phyloP scores from a whole-genome alignment of 1,140 invertebrate species.

The Euura lappo region DNA sequence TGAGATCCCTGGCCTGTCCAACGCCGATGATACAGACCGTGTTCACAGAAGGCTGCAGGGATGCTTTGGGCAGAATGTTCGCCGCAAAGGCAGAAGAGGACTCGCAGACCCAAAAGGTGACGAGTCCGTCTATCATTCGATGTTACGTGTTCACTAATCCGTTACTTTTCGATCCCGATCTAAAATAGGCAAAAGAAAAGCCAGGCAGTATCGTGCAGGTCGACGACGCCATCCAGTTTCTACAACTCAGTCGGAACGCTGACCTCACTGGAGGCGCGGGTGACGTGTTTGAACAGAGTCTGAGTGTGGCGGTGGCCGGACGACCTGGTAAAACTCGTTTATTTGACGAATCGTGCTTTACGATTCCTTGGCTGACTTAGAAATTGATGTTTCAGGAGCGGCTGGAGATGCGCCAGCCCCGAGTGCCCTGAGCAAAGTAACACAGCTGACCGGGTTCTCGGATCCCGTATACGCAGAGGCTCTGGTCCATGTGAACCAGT shows the following conservation, averaged over 20 bases:
- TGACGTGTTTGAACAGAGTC: constrained; percentile 94
- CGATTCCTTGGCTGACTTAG: constrained; percentile 9
- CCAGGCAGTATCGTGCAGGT: constrained; percentile 77
- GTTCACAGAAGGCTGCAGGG: constrained; percentile 79
- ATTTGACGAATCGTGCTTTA: background rate
- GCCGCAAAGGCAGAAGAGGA: constrained; percentile 82
- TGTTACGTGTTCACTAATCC: constrained; percentile 10
- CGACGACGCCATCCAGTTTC: constrained; percentile 87
- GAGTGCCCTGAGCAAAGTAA: constrained; percentile 85
- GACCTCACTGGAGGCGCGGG: constrained; percentile 77
- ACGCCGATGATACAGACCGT: constrained; percentile 75
- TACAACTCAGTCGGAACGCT: constrained; percentile 79
- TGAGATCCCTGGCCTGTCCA: constrained; percentile 79
- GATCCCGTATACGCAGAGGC: constrained; percentile 99
- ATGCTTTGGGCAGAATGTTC: constrained; percentile 86
- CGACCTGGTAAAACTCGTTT: constrained; percentile 41
- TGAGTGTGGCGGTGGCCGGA: constrained; percentile 89
- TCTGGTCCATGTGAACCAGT: constrained; percentile 99
- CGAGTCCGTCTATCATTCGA: constrained; percentile 6
- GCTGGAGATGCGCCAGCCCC: constrained; percentile 61
- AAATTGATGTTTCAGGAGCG: constrained; percentile 28
- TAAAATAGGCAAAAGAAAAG: constrained; percentile 70
- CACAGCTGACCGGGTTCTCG: constrained; percentile 99
- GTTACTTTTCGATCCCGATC: constrained; percentile 16
- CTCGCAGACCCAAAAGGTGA: constrained; percentile 60